Evolutionary conservation across 2,113 vertebrate genomes (phyloP).

Genomic region (Vombatus ursinus): DNA sequence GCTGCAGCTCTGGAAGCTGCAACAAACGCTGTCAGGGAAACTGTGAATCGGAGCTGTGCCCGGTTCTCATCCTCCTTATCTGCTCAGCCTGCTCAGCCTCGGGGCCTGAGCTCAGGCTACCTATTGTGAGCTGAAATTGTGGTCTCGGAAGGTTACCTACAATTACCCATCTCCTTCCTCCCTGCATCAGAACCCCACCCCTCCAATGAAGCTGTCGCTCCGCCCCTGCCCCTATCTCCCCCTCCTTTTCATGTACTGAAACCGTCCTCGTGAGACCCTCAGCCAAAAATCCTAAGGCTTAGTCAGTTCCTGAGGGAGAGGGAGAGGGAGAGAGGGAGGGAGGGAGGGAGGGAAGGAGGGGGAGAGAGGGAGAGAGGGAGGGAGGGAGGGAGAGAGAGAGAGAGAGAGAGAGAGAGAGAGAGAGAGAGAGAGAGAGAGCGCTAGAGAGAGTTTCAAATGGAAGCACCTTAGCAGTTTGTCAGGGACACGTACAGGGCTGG

Average conservation of each 20-base stretch:
- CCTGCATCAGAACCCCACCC: neutral
- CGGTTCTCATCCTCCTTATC: neutral
- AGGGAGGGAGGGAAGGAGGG: neutral
- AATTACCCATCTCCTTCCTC: constrained; percentile 55
- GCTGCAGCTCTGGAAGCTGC: constrained; percentile 36
- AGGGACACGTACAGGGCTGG: neutral
- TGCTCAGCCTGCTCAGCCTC: constrained; percentile 43
- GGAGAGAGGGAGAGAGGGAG: too few species aligned
- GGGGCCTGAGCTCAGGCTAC: constrained; percentile 44
- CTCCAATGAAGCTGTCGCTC: neutral
- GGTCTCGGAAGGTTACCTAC: constrained; percentile 43
- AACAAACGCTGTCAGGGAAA: constrained; percentile 23
- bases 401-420: too few species aligned
- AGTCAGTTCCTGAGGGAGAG: neutral
- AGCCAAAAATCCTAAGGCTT: neutral
- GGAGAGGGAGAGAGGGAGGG: neutral
- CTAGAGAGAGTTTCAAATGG: neutral
- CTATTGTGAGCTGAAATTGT: constrained; percentile 48
- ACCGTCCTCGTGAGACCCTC: neutral
- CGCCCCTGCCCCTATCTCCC: neutral
- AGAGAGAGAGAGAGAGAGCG: too few species aligned
- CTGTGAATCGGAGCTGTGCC: neutral
- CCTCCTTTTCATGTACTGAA: neutral
- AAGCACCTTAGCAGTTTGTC: neutral
- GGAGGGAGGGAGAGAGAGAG: too few species aligned